Conservation (phyloP, 2,888 invertebrate species). For the Ophioninae sp. region DNA sequence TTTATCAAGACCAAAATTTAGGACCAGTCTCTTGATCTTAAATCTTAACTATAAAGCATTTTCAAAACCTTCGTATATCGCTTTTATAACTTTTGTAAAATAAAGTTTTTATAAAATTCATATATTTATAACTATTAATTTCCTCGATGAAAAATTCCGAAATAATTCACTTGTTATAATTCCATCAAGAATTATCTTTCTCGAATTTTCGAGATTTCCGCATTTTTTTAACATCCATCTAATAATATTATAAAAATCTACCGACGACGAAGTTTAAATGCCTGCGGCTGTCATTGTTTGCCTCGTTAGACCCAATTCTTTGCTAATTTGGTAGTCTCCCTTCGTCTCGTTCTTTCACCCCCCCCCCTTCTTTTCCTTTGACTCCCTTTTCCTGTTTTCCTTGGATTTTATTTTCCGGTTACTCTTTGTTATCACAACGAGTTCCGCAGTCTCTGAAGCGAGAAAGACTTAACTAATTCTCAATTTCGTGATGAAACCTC, state of each 20-base stretch:
- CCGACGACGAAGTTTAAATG: not conserved
- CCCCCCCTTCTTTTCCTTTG: not conserved
- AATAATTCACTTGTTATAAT: too few relatives aligned
- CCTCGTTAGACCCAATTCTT: conserved; percentile 32
- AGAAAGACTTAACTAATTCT: conserved; percentile 32
- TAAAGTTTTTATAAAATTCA: too few relatives aligned
- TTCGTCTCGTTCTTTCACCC: not conserved
- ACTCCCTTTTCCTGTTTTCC: not conserved
- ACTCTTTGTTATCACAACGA: conserved; percentile 5
- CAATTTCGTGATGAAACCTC: conserved; percentile 38
- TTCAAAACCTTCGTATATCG: too few relatives aligned
- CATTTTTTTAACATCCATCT: too few relatives aligned
- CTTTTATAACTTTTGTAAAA: too few relatives aligned
- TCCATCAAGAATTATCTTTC: too few relatives aligned
- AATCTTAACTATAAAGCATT: too few relatives aligned
- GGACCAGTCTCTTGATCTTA: too few relatives aligned
- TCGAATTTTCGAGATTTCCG: too few relatives aligned
- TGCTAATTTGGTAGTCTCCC: conserved; percentile 5
- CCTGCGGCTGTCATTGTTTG: not conserved
- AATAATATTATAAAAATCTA: not conserved
- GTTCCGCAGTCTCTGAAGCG: not conserved
- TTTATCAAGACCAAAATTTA: too few relatives aligned
- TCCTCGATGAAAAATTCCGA: too few relatives aligned
- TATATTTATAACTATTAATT: too few relatives aligned
- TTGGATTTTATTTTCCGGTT: not conserved